Evolutionary conservation across 2,113 vertebrate genomes (phyloP).

Genomic region (Falco punctatus): DNA sequence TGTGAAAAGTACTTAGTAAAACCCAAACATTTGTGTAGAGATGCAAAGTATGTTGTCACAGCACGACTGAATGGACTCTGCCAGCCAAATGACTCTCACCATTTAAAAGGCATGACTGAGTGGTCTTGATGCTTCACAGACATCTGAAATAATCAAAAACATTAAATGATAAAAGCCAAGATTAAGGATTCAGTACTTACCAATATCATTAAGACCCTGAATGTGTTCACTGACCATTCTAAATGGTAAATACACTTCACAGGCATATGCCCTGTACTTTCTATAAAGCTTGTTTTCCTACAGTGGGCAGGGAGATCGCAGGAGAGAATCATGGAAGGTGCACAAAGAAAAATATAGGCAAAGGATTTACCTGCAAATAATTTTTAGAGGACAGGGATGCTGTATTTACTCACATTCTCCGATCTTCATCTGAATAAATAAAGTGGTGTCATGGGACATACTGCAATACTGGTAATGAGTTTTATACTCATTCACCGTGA

Average conservation of each 20-base stretch:
- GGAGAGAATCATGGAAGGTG: not conserved
- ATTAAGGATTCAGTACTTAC: conserved; percentile 11
- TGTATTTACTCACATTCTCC: conserved; percentile 64
- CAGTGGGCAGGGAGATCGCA: not conserved
- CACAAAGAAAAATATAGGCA: conserved; percentile 35
- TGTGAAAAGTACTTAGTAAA: conserved; percentile 5
- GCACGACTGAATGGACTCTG: not conserved
- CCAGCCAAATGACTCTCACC: not conserved
- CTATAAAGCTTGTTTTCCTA: conserved; percentile 1
- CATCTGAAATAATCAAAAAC: conserved; percentile 8
- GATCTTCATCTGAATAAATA: conserved; percentile 70
- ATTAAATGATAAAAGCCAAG: conserved; percentile 9
- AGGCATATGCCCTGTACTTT: not conserved
- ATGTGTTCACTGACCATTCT: not conserved
- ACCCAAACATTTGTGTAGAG: not conserved
- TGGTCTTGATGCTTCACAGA: not conserved
- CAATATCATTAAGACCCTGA: not conserved
- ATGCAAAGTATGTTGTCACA: not conserved
- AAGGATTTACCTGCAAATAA: conserved; percentile 63
- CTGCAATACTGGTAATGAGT: conserved; percentile 69
- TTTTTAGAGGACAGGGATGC: conserved; percentile 12
- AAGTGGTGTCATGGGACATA: conserved; percentile 44
- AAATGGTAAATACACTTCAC: conserved; percentile 36
- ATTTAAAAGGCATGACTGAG: not conserved
- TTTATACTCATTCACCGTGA: conserved; percentile 71